Evolutionary conservation across 2,888 invertebrate genomes (phyloP), one percentile per base, ranked within the genome.

Genomic region (Neria commutata): DNA sequence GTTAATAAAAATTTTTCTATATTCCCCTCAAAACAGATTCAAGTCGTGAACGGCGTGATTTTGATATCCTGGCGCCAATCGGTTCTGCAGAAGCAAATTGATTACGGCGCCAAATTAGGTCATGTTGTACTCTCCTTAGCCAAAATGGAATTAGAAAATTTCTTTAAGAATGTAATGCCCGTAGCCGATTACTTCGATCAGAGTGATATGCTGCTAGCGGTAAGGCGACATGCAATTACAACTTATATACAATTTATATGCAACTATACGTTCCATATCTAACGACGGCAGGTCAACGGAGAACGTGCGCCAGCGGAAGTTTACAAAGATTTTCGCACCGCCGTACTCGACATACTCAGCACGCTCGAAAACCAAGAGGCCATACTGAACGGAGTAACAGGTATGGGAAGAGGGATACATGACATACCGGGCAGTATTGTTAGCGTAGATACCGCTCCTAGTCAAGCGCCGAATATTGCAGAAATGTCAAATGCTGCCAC

Each of bases 141-240:
- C 58, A 85, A 89, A 77, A 93, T 94, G 92, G 94, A 94, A 83
- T 86, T 94, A 56, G 88, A 87, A 78, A 94, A 94, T 85, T 94
- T 94, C 85, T 93, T 92, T 79, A 89, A 89, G 76, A 91, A 90
- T 81, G 94, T 94, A 51, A 91, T 93, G 88, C 93, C 94, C 0
- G 94, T 94, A 21, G 93, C 92, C 0, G 94, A 94, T 78, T 94
- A 93, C 83, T 94, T 92, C 78, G 94, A 94, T 77, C 93, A 94
- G 81, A 89, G 89, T 75, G 91, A 91, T 75, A 89, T 93, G 85
- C 83, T 90, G 42, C 81, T 87, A 70, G 86, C 88, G 81, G 90
- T 90, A 82, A 77, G 73, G 73, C 46, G 1, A 17, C 8, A 26
- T 50, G 21, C 14, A n/a, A 53, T 23, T 26, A 8, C 21, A 21